Base-by-base conservation (phyloP, 2,888 invertebrate genomes). In the Coronaproctus castanopsis region DNA sequence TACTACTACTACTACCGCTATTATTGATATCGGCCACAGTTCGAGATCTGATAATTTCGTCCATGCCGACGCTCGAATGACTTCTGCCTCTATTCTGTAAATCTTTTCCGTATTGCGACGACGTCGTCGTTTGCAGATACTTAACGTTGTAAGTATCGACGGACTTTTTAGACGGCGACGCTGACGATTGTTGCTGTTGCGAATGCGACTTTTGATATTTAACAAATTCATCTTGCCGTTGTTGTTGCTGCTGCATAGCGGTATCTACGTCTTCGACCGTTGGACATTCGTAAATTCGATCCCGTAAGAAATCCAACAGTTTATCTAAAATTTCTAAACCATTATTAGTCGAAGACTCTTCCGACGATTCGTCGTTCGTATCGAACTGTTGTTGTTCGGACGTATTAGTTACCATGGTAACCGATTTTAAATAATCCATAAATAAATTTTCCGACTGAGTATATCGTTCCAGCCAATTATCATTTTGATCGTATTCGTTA, bases 1-100 rank as follows among this genome's bases (percentile, higher is more conserved):
- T n/a, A n/a, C n/a, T n/a, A 78, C 75, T 23, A 77, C 74, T 65
- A 76, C 67, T 53, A 70, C 70, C 54, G 71, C 70, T 5, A 70
- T 51, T 21, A 21, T 49, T 56, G 19, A 55, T 52, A 10, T 59
- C 59, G 48, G 48, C 24, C 19, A 59, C 21, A 2, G 55, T 55
- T 21, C 55, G 59, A 1, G 55, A 50, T 22, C 55, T 49, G 1
- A 59, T 23, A 5, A 59, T 59, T 51, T 59, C 59, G 52, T 59
- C 59, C 18, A 59, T 55, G 21, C 55, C 59, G 52, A 59, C 59
- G 48, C 59, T 59, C 10, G 59, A 59, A 23, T 59, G 59, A 51
- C 59, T 59, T 20, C 59, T n/a, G 21, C 55, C 56, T n/a, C 59
- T 55, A 21, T 52, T 59, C 58, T 58, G 58, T 54, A 58, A 54